Evolutionary conservation across 1,140 invertebrate species (phyloP).

Genomic region (Orius insidiosus): DNA sequence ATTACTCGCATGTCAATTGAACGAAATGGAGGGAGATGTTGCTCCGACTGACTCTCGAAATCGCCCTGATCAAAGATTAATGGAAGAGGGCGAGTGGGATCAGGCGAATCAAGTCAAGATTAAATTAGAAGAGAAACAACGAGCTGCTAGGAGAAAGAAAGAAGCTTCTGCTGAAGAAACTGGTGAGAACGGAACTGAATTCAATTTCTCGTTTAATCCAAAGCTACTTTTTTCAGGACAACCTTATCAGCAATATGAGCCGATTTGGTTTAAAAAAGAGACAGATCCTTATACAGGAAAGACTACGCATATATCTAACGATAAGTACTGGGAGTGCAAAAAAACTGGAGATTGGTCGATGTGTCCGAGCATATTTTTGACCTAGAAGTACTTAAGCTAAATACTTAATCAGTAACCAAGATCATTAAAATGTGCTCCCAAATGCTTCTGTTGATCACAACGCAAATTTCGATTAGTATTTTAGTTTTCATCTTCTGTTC

Average conservation of each 20-base stretch:
- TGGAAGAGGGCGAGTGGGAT: constrained; percentile 94
- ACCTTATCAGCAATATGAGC: constrained; percentile 58
- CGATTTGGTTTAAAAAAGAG: constrained; percentile 80
- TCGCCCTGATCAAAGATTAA: constrained; percentile 89
- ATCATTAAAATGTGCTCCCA: too few relatives aligned
- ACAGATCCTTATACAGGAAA: constrained; percentile 62
- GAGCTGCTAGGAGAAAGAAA: constrained; percentile 45
- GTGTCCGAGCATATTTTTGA: constrained; percentile 79
- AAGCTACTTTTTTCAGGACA: constrained; percentile 34
- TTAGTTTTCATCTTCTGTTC: too few relatives aligned
- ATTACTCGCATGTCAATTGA: constrained; percentile 83
- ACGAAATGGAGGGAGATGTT: constrained; percentile 81
- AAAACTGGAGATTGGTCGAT: constrained; percentile 67
- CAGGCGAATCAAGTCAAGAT: constrained; percentile 87
- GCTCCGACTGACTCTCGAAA: constrained; percentile 90
- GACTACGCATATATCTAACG: constrained; percentile 68
- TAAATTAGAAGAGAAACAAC: constrained; percentile 89
- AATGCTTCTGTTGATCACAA: too few relatives aligned
- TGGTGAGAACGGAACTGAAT: constrained; percentile 46
- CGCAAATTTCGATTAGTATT: too few relatives aligned
- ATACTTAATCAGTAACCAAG: not conserved
- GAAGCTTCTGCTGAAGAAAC: constrained; percentile 66
- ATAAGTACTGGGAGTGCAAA: constrained; percentile 89
- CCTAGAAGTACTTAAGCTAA: constrained; percentile 14
- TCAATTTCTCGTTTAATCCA: constrained; percentile 22